Base-by-base conservation (phyloP, 2,797 vertebrate species). In the Sebastes alutus region DNA sequence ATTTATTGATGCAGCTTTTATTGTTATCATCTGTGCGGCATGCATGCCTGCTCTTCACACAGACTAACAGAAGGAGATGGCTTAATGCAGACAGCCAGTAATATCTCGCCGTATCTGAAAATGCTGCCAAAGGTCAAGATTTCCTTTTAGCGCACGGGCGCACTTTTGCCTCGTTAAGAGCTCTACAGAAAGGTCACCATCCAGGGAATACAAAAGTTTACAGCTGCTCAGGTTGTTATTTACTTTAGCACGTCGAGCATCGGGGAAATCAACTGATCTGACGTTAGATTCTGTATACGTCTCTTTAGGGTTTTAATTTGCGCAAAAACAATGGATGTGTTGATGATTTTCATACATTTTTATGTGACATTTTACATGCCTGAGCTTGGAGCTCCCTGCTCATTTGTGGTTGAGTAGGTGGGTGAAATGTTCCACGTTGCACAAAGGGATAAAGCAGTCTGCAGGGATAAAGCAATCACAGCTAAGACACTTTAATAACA, bases 1-100 rank as follows among this genome's bases (percentile, higher is more conserved):
- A 85, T 92, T 92, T 94, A 93, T 92, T 92, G 83, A 94, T 94
- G 84, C 33, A 38, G 90, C 81, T 87, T 75, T 86, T 84, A 89
- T 93, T 90, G 83, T 90, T 84, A 79, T 91, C 72, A 66, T 72
- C 80, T 80, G 66, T 65, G 35, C 70, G 66, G 69, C 75, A 77
- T 72, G 81, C 75, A 72, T 72, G 81, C 55, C 18, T 76, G 77
- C 78, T 78, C 70, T 72, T 86, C 81, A 70, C 83, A 72, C 81
- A 68, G 33, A 70, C 86, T 54, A 79, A 81, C 29, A 74, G 70
- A 33, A 70, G 61, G 63, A 63, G 49, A 80, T 27, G 58, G 83
- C 80, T 75, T 83, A 64, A 85, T 77, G 83, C 81, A 85, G 79
- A 78, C 46, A 38, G 64, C 16, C 38, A n/a, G 55, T 16, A 49